Base-by-base conservation (phyloP, 2,888 invertebrate genomes). In the Scaptomyza tumidula region DNA sequence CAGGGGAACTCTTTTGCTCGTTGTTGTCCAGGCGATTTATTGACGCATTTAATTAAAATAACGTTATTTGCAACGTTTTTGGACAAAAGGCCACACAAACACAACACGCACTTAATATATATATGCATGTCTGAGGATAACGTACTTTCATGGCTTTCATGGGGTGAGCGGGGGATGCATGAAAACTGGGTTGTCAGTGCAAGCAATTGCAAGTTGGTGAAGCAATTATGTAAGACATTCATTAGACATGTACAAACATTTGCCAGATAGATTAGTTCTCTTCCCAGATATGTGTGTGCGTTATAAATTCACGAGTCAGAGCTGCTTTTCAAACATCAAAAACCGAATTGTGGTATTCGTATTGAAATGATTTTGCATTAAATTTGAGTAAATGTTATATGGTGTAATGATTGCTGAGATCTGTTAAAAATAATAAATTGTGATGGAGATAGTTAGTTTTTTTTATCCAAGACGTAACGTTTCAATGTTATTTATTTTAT, bases 1-100 rank as follows among this genome's bases (percentile, higher is more conserved):
- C 63, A 16, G 50, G 73, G 75, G 75, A 53, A 69, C 57, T 45
- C 52, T 66, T 68, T 52, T 35, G 45, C n/a, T 45, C 29, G 39
- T 60, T 71, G 58, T 49, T 59, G 53, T 19, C 48, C 16, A 33
- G 44, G 31, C 68, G 65, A 84, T 80, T 86, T 88, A 83, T 88
- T 80, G 75, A 78, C 68, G 61, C 64, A 77, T 78, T 78, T 83
- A 79, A 88, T 83, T 79, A 83, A 85, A 87, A 67, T 68, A 54
- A 55, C 70, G 57, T 50, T 79, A 80, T 80, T 80, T 80, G 71
- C 80, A 68, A 58, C 69, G 16, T 37, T 45, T 54, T 49, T 39
- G 50, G 54, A 31, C 41, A 46, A 59, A 75, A 50, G 46, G 39
- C 57, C 16, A 16, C 10, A 41, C 14, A 16, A 6, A 33, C 33